phyloP scores from a whole-genome alignment of 1,140 invertebrate species.

The Ptiloglossa arizonensis region DNA sequence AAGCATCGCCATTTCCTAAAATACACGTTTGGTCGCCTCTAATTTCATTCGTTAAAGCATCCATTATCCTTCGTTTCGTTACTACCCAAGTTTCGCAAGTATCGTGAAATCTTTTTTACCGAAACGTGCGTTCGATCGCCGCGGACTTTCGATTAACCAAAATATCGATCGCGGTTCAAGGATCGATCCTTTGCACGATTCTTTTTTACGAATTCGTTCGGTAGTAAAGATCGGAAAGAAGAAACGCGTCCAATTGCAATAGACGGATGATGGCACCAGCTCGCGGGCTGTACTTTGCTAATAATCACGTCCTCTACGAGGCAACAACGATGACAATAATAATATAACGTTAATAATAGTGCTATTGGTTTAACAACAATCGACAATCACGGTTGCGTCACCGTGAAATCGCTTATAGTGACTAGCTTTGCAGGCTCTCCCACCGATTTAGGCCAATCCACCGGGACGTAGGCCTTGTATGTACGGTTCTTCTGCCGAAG shows the following conservation, averaged over 20 bases:
- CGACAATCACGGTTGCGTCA: constrained; percentile 43
- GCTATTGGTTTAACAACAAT: constrained; percentile 62
- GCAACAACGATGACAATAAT: constrained; percentile 62
- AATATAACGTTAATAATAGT: constrained; percentile 59
- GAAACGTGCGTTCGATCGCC: constrained; percentile 7
- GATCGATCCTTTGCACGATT: not conserved
- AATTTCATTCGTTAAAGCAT: constrained; percentile 24
- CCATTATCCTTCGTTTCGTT: constrained; percentile 1
- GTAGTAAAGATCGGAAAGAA: constrained; percentile 36
- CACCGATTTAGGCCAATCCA: constrained; percentile 58
- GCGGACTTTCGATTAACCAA: constrained; percentile 16
- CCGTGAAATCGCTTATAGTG: constrained; percentile 55
- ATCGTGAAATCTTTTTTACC: not conserved
- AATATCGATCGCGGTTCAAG: constrained; percentile 13
- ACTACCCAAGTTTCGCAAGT: not conserved
- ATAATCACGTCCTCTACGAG: constrained; percentile 31
- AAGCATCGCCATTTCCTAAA: constrained; percentile 25
- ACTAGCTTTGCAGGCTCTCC: constrained; percentile 62
- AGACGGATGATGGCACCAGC: constrained; percentile 47
- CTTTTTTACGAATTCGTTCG: not conserved
- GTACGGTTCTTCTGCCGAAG: constrained; percentile 52
- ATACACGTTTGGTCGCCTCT: constrained; percentile 16
- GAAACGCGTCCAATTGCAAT: constrained; percentile 20
- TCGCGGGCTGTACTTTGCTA: constrained; percentile 22
- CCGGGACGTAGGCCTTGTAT: constrained; percentile 57